phyloP scores from a whole-genome alignment of 2,888 invertebrate species.

The Pemphredon lugubris region DNA sequence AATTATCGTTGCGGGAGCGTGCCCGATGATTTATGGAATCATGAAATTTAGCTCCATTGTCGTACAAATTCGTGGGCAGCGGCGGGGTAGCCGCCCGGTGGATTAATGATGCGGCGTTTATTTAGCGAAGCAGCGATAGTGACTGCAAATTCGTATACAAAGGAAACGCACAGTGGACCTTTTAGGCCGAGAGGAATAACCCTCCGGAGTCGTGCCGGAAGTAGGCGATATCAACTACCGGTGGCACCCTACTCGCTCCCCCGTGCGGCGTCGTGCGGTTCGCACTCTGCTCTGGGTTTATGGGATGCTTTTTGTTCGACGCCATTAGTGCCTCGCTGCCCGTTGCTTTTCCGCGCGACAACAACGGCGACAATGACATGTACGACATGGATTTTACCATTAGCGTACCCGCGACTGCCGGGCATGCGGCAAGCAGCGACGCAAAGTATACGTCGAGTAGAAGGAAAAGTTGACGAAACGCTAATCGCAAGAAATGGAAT shows the following conservation, averaged over 20 bases:
- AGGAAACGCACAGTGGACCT: conserved; percentile 54
- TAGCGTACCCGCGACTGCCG: conserved; percentile 22
- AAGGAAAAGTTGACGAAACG: conserved; percentile 25
- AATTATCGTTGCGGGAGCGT: conserved; percentile 35
- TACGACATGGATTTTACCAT: conserved; percentile 55
- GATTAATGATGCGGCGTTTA: conserved; percentile 58
- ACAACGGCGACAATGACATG: conserved; percentile 40
- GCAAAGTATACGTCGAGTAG: background rate
- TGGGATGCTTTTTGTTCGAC: conserved; percentile 54
- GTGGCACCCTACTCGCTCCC: conserved; percentile 40
- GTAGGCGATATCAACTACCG: conserved; percentile 55
- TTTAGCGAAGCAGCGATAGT: conserved; percentile 49
- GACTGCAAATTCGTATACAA: conserved; percentile 46
- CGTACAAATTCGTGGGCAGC: conserved; percentile 45
- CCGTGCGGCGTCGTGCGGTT: conserved; percentile 20
- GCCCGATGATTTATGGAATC: conserved; percentile 54
- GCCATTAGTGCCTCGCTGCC: conserved; percentile 51
- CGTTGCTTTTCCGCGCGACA: conserved; percentile 49
- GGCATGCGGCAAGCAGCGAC: no score
- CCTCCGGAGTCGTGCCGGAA: conserved; percentile 47
- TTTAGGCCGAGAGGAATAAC: conserved; percentile 47
- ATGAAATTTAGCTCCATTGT: conserved; percentile 56
- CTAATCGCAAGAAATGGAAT: conserved; percentile 24
- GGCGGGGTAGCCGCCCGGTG: conserved; percentile 43
- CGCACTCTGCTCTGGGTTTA: conserved; percentile 49